Evolutionary conservation across 64 coral and sea anemone species (phyloP), one percentile per base, ranked within the genome.

Genomic region (Montipora foliosa): DNA sequence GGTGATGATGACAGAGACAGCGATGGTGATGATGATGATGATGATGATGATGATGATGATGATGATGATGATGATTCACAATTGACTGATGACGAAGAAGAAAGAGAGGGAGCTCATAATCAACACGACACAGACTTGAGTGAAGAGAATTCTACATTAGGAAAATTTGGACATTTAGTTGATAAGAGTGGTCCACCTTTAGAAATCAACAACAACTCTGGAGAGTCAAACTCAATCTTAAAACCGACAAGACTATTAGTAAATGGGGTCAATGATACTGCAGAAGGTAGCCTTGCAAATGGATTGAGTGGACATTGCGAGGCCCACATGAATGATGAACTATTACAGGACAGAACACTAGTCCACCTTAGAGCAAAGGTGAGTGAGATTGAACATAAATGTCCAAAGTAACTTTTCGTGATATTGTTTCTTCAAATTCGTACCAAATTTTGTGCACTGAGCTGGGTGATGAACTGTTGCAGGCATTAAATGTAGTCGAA

Each of bases 131-230:
- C 81, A 15, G 95, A 97, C 20, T 72, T 83, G 24, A 90, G 92
- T 76, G 93, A 94, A 73, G 90, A 87, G 48, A 90, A 97, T 61
- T 78, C 90, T 52, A 86, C 77, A n/a, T 81, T 59, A n/a, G 79
- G 79, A 44, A 97, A 91, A 79, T 96, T 83, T 91, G 96, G 95
- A 44, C 94, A 91, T 71, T 89, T 97, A 75, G 93, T 97, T 17
- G 87, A 97, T 53, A 97, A 95, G 74, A 59, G 79, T 57, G 90
- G 59, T 44, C 73, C 22, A 15, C 14, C 69, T 69, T 49, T 15
- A 21, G 91, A 92, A 50, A 58, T 72, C 5, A 89, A 89, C 68
- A 97, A 95, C 44, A 94, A 51, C 19, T 71, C 29, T 49, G 77
- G 8, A 78, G 44, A 80, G n/a, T 89, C 55, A 58, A 78, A 58